A percentile compares a stretch with the other conserved stretches of the same genome.
phyloP scores from a whole-genome alignment of 2,888 invertebrate species.

The Rhorus exstirpatorius region DNA sequence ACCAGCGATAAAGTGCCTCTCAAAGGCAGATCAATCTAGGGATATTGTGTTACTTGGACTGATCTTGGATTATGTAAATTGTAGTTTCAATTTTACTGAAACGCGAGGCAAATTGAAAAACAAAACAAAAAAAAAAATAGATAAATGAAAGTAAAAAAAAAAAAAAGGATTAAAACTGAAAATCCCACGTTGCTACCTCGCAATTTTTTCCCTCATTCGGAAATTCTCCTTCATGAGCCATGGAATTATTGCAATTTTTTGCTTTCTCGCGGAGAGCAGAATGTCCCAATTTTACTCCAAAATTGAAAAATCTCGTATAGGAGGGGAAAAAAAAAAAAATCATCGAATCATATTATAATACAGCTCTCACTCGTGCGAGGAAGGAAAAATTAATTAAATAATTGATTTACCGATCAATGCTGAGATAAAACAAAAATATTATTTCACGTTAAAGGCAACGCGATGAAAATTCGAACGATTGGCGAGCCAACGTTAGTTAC shows the following conservation, averaged over 20 bases:
- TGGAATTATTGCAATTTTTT: no score
- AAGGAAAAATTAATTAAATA: no score
- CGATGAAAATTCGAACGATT: not conserved
- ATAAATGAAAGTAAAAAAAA: not conserved
- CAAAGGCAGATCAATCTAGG: slow-evolving; percentile 37
- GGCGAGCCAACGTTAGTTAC: slow-evolving; percentile 32
- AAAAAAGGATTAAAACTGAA: not conserved
- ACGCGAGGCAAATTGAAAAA: not conserved
- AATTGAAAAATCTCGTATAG: no score
- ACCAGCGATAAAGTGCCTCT: slow-evolving; percentile 49
- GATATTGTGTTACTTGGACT: slow-evolving; percentile 47
- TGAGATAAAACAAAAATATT: not conserved
- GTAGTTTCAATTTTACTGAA: not conserved
- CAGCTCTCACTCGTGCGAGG: no score
- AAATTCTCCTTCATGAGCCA: no score
- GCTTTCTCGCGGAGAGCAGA: no score
- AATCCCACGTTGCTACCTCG: no score
- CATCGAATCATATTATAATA: no score
- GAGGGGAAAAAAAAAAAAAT: no score
- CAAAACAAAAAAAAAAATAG: not conserved
- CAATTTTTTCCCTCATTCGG: no score
- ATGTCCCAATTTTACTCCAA: no score
- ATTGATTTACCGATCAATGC: no score
- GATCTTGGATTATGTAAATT: slow-evolving; percentile 55
- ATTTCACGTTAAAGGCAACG: slow-evolving; percentile 21